These are phyloP conservation scores for Rutpela maculata DNA, from an alignment of 2,888 invertebrate species.

Conservation along the genomic window DNA sequence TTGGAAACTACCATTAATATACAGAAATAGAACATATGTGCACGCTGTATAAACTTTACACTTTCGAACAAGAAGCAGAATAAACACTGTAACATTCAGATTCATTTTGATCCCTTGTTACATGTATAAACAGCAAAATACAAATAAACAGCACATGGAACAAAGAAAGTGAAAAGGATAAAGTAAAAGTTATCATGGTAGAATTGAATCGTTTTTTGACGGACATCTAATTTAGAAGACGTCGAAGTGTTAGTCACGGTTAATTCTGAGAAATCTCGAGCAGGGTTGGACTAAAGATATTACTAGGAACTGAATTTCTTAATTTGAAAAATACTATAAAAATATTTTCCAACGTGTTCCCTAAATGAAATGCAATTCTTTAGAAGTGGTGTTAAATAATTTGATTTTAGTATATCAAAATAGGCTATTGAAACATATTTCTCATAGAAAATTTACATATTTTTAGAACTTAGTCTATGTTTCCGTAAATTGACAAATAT, in stretches of 20 bases:
- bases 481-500: no score
- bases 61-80: not conserved
- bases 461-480: no score
- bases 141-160: constrained; percentile 5
- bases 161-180: not conserved
- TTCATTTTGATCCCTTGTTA: not conserved
- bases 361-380: no score
- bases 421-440: no score
- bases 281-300: not conserved
- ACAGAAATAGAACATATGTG: constrained; percentile 30
- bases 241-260: constrained; percentile 6
- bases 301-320: no score
- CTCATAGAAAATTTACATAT: no score
- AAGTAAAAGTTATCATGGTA: not conserved
- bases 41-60: constrained; percentile 11
- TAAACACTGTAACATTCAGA: not conserved
- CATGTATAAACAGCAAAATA: not conserved
- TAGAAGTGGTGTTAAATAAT: no score
- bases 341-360: no score
- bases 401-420: no score
- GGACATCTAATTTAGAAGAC: constrained; percentile 14
- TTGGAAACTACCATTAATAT: constrained; percentile 6
- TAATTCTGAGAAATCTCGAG: not conserved
- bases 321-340: no score
- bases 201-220: constrained; percentile 4